phyloP scores from a whole-genome alignment of 2,888 invertebrate genomes.

The Cataglyphis altisquamis region DNA sequence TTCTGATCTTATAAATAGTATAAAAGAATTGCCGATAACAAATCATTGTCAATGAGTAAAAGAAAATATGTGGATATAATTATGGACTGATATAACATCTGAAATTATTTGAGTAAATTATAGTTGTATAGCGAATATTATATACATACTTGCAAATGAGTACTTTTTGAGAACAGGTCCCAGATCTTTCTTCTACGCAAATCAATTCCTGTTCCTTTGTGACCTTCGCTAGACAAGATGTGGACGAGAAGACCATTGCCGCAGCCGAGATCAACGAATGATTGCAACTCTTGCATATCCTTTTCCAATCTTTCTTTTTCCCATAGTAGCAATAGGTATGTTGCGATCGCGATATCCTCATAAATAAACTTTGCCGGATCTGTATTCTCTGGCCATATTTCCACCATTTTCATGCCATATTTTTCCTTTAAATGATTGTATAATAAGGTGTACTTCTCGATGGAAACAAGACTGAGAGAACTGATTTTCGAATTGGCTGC shows the following conservation, averaged over 20 bases:
- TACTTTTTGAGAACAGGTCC: constrained; percentile 91
- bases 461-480: constrained; percentile 90
- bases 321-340: constrained; percentile 95
- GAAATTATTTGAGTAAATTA: neutral
- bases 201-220: constrained; percentile 94
- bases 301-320: constrained; percentile 87
- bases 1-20: neutral
- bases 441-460: constrained; percentile 90
- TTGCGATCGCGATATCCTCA: constrained; percentile 98
- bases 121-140: constrained; percentile 24
- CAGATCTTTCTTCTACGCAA: constrained; percentile 95
- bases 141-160: constrained; percentile 89
- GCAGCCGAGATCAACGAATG: constrained; percentile 98
- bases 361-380: constrained; percentile 98
- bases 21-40: neutral
- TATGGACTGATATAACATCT: constrained; percentile 13
- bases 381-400: constrained; percentile 97
- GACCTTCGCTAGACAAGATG: constrained; percentile 94
- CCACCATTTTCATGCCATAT: constrained; percentile 91
- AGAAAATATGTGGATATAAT: neutral
- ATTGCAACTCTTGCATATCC: constrained; percentile 85
- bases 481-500: constrained; percentile 67
- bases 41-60: neutral
- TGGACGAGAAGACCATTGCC: constrained; percentile 98
- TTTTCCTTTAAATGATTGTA: constrained; percentile 93